Evolutionary conservation across 2,113 vertebrate genomes (phyloP).

Genomic region (Mellivora capensis): DNA sequence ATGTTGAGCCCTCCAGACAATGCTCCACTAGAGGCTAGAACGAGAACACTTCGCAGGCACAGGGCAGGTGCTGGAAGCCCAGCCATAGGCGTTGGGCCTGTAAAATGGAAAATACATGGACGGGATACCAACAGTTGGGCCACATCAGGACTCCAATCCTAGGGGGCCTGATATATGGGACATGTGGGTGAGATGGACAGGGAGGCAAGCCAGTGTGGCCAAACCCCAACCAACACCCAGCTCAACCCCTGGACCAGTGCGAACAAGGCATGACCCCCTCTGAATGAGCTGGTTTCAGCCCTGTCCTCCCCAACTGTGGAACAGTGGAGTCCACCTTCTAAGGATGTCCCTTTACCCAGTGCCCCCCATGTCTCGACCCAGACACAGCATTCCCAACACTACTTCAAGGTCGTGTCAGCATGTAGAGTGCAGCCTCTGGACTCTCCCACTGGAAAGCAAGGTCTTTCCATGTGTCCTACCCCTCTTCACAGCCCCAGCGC

Average conservation of each 20-base stretch:
- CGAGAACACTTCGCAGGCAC: fast-evolving
- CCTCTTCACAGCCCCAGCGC: neutral
- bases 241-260: too few relatives aligned
- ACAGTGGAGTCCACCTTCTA: too few relatives aligned
- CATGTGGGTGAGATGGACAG: neutral
- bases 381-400: neutral
- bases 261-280: neutral
- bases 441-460: neutral
- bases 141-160: neutral
- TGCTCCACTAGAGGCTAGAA: neutral
- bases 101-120: neutral
- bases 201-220: neutral
- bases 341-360: neutral
- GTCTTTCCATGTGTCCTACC: neutral
- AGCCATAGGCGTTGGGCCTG: neutral
- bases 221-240: too few relatives aligned
- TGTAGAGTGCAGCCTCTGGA: too few relatives aligned
- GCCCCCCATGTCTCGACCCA: neutral
- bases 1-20: fast-evolving
- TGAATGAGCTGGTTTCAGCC: neutral
- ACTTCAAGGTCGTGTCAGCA: neutral
- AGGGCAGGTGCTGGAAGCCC: neutral
- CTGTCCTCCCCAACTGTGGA: neutral
- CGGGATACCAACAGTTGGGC: neutral
- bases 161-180: neutral